Conservation (phyloP, 1,140 invertebrate species). For the Wiebesia pumilae region DNA sequence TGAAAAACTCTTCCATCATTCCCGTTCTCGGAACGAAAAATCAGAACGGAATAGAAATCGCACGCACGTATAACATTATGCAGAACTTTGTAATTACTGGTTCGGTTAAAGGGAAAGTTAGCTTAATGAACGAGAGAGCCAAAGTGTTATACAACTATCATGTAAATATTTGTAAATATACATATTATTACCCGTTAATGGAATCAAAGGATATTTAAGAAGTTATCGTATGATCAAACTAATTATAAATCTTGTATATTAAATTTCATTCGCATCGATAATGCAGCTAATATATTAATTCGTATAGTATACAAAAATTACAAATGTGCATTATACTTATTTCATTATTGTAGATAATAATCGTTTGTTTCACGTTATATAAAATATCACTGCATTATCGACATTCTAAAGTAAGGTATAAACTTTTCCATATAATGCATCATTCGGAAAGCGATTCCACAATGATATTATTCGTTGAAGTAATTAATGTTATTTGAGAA, state of each 20-base stretch:
- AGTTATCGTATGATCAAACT: background rate
- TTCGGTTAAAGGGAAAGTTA: background rate
- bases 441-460: background rate
- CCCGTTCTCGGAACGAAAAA: too few species aligned
- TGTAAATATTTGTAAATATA: slow-evolving; percentile 74
- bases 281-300: slow-evolving; percentile 8
- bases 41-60: too few species aligned
- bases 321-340: slow-evolving; percentile 45
- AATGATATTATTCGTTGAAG: background rate
- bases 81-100: background rate
- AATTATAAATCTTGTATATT: background rate
- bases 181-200: slow-evolving; percentile 53
- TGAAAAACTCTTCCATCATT: too few species aligned
- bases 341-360: slow-evolving; percentile 42
- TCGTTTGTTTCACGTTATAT: background rate
- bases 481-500: slow-evolving; percentile 6
- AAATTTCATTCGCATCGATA: background rate
- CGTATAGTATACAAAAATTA: background rate
- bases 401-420: background rate
- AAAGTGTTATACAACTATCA: slow-evolving; percentile 53
- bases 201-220: slow-evolving; percentile 44
- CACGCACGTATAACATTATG: background rate
- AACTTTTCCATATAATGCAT: background rate
- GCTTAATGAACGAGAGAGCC: background rate
- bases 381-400: slow-evolving; percentile 16